Evolutionary conservation across 2,113 vertebrate genomes (phyloP).

Genomic region (Elanus axillaris): DNA sequence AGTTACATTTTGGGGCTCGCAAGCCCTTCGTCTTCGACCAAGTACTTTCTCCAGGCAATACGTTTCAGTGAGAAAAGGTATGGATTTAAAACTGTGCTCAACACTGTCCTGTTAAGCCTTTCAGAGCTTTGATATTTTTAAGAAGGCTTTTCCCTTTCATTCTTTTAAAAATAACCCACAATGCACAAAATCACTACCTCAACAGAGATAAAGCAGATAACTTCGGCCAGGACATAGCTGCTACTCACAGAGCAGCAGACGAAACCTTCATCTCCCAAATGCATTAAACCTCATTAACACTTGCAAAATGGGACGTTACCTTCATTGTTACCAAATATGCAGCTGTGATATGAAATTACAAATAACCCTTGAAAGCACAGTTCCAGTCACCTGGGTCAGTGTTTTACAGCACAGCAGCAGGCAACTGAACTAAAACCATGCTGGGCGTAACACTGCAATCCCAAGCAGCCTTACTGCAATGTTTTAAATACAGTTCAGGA

Average conservation of each 20-base stretch:
- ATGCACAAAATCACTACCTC: background rate
- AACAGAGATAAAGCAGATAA: background rate
- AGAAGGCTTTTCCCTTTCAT: background rate
- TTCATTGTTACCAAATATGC: background rate
- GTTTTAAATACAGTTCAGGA: background rate
- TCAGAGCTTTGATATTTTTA: background rate
- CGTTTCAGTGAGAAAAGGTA: background rate
- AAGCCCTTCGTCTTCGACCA: background rate
- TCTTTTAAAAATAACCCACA: background rate
- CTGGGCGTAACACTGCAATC: background rate
- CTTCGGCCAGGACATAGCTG: background rate
- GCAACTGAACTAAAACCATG: background rate
- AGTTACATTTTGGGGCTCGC: background rate
- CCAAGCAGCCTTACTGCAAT: background rate
- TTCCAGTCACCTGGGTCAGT: background rate
- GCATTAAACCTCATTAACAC: constrained; percentile 13
- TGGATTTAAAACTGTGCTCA: background rate
- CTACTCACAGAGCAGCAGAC: background rate
- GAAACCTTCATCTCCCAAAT: background rate
- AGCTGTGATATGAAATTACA: constrained; percentile 9
- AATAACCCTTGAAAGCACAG: background rate
- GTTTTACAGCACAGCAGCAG: constrained; percentile 10
- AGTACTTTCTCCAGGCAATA: background rate
- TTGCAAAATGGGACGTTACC: background rate
- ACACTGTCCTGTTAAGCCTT: background rate